Base-by-base conservation (phyloP, 2,888 invertebrate species). In the Nemotelus nigrinus region DNA sequence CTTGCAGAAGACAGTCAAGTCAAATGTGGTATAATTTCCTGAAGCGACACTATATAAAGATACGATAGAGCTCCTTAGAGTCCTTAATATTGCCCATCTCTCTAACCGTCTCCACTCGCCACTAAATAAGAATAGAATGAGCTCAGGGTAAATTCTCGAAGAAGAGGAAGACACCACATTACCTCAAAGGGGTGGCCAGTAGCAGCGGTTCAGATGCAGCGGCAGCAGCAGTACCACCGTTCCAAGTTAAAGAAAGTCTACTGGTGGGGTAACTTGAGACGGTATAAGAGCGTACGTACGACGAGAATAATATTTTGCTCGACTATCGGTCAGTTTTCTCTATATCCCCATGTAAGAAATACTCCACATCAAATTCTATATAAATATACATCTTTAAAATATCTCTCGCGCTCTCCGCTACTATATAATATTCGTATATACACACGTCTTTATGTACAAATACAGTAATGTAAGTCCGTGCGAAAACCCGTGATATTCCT, bases 11-110 rank as follows among this genome's bases (percentile, higher is more conserved):
- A 76, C 47, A 57, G 65, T 44, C 60, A 48, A 70, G 53, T 75
- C 58, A 64, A 80, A 79, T 81, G 78, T 81, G 81, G 77, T 81
- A 78, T 63, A 77, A 80, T 78, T 78, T 80, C 68, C 80, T 80
- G 78, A 77, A 80, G 79, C 80, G 79, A 80, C 80, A 80, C 80
- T 80, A 80, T 81, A 80, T 80, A 80, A 81, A 80, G 80, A 81
- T 80, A 79, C 55, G 50, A 70, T 70, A 70, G 55, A 70, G 78
- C 77, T 81, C 81, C 81, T 81, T 81, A 77, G 68, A 79, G 76
- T 81, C 81, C 81, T 81, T 81, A 77, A 65, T 70, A 77, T 77
- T 79, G 71, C 78, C 68, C 57, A 77, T 48, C 76, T 67, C 60
- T 63, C 65, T 79, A 77, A 77, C 65, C 50, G 68, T 50, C 48